Evolutionary conservation across 1,140 invertebrate species (phyloP), one percentile per base, ranked within the genome.

Genomic region (Pectinophora gossypiella): DNA sequence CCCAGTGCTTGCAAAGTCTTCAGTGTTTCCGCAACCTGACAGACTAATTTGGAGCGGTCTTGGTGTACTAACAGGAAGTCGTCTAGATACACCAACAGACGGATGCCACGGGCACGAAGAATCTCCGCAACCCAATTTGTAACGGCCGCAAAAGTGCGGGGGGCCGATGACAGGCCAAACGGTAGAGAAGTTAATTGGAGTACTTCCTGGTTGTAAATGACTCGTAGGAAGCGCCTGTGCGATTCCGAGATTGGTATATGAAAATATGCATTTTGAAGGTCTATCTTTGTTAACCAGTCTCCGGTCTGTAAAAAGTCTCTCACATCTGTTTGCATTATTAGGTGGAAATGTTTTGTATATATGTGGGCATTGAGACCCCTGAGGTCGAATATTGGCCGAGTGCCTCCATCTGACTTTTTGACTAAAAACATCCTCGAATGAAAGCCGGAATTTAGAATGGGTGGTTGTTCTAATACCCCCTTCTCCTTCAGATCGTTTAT

Each of bases 231-330:
- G 1, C n/a, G 13, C 10, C 2, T n/a, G 18, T 38, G 48, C 1
- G 18, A 13, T n/a, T n/a, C 1, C 2, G 35, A 16, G 15, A 49
- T 10, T 6, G 35, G 32, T 1, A 49, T 13, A 9, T 49, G 48
- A 49, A 49, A 49, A 7, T 49, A 49, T 1, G 48, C 48, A 7
- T 49, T 38, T 2, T 12, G 19, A 1, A 49, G 2, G 9, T 49
- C 48, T 38, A 49, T 49, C 15, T 49, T 49, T 9, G 35, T 19
- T 9, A 49, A 15, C 35, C 36, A 49, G 13, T 49, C 48, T 16
- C 21, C n/a, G 19, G 48, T 18, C 16, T 49, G 48, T 10, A 49
- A 18, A 19, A 49, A 49, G 0, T 9, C 13, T 15, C 35, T 18
- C 19, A 49, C 48, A 15, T 40, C 20, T 15, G 20, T 19, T 40